Conservation (phyloP, 1,140 invertebrate species). For the Radopholus similis region DNA sequence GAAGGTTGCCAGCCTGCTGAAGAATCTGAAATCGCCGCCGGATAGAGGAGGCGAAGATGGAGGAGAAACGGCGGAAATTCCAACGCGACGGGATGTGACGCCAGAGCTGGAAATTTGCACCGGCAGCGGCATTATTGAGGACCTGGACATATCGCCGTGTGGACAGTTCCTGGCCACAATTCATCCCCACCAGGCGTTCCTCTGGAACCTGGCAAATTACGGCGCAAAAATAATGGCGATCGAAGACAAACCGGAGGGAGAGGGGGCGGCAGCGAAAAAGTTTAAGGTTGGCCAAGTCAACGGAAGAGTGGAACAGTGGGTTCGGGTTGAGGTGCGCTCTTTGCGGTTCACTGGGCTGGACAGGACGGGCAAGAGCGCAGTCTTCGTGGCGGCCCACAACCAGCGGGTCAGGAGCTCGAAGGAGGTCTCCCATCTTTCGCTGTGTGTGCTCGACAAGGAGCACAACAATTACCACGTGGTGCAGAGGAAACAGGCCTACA, state of each 20-base stretch:
- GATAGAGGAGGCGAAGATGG: neutral
- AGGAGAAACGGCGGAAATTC: neutral
- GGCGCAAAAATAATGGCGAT: neutral
- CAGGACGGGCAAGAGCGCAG: neutral
- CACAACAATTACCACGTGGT: slow-evolving; percentile 19
- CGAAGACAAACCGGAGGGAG: neutral
- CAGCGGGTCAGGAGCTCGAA: slow-evolving; percentile 24
- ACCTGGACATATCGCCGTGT: slow-evolving; percentile 23
- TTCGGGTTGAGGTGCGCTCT: slow-evolving; percentile 26
- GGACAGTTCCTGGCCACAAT: slow-evolving; percentile 17
- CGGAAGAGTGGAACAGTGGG: no score
- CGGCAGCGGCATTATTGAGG: slow-evolving; percentile 10
- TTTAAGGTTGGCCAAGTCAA: neutral
- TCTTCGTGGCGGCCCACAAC: slow-evolving; percentile 30
- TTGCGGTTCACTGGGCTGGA: slow-evolving; percentile 19
- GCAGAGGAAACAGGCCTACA: slow-evolving; percentile 7
- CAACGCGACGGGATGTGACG: neutral
- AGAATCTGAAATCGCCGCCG: neutral
- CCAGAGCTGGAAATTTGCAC: slow-evolving; percentile 23
- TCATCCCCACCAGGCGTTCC: slow-evolving; percentile 4
- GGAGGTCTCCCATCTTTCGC: slow-evolving; percentile 18
- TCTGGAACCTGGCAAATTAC: slow-evolving; percentile 10
- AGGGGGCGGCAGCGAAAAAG: neutral
- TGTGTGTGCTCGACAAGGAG: slow-evolving; percentile 20
- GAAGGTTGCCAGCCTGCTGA: neutral